Base-by-base conservation (phyloP, 23 tunicate species). In the Corella eumyota region DNA sequence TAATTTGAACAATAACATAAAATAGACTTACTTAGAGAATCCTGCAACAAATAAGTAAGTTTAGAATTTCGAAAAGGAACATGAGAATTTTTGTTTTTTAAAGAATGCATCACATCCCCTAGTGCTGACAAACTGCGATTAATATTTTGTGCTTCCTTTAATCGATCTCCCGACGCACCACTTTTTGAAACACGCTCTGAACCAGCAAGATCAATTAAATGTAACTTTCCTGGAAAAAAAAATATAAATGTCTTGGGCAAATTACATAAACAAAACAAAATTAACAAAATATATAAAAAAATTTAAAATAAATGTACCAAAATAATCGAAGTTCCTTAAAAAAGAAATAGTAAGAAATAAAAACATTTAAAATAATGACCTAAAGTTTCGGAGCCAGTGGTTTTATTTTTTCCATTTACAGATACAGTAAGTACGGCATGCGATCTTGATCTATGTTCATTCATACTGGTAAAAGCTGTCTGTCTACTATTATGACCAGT, bases 61-160 rank as follows among this genome's bases (percentile, higher is more conserved):
- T 93, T 93, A 28, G 99, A 93, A 38, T 93, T 93, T 21, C 99
- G 72, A 68, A 85, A 93, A 7, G 99, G 99, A 44, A 93, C 75
- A 70, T 93, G 99, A n/a, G 74, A 38, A 55, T 88, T 87, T 66
- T 85, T 93, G 73, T 71, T 73, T 27, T 95, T 71, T 24, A 93
- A 58, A 13, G 99, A 92, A 59, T 90, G 90, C 30, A 93, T 93
- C 66, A 85, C 95, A 66, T 93, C 99, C 67, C 99, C 99, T 56
- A 93, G 81, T 0, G 91, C 75, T 22, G 95, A 93, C 38, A 93
- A 59, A 47, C 95, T 85, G 34, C 67, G 57, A 63, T 93, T 93
- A 45, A 93, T 93, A 35, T 93, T 93, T 68, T 93, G 93, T 1
- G 99, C 99, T 50, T 93, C 99, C 31, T 93, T 88, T 19, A 93